These are phyloP conservation scores for Eilema sororculum DNA, from an alignment of 2,888 invertebrate genomes.

Conservation along the genomic window DNA sequence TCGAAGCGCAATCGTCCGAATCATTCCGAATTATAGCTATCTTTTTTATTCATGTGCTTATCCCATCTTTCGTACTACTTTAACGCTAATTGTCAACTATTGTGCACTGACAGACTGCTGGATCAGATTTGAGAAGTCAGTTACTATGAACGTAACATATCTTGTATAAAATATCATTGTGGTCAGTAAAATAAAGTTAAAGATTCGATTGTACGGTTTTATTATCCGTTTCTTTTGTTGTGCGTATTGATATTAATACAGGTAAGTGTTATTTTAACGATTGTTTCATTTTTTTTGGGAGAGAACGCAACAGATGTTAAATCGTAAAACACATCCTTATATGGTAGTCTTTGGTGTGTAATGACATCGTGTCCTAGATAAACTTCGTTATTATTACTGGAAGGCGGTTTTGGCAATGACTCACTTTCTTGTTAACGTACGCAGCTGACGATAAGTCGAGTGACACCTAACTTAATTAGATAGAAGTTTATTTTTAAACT, in stretches of 20 bases:
- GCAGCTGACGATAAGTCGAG: constrained; percentile 62
- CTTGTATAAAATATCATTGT: too few species aligned
- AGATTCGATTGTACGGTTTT: not conserved
- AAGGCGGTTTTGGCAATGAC: constrained; percentile 67
- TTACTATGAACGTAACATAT: too few species aligned
- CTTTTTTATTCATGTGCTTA: too few species aligned
- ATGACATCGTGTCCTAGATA: constrained; percentile 69
- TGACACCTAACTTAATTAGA: constrained; percentile 58
- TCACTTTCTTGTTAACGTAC: constrained; percentile 66
- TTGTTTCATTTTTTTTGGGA: not conserved
- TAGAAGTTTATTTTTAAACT: constrained; percentile 62
- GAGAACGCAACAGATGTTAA: constrained; percentile 57
- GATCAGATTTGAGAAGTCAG: too few species aligned
- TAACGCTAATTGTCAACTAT: too few species aligned
- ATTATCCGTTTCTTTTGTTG: constrained; percentile 35
- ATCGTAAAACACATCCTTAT: constrained; percentile 66
- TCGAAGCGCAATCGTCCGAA: too few species aligned
- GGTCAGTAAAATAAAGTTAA: not conserved
- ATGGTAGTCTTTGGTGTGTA: constrained; percentile 68
- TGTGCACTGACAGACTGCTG: too few species aligned
- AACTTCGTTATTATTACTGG: constrained; percentile 52
- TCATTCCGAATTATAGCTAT: too few species aligned
- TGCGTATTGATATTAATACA: constrained; percentile 33
- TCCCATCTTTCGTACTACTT: too few species aligned
- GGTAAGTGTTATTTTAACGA: constrained; percentile 48